Evolutionary conservation across 2,888 invertebrate species (phyloP).

Genomic region (Epistrophella euchroma): DNA sequence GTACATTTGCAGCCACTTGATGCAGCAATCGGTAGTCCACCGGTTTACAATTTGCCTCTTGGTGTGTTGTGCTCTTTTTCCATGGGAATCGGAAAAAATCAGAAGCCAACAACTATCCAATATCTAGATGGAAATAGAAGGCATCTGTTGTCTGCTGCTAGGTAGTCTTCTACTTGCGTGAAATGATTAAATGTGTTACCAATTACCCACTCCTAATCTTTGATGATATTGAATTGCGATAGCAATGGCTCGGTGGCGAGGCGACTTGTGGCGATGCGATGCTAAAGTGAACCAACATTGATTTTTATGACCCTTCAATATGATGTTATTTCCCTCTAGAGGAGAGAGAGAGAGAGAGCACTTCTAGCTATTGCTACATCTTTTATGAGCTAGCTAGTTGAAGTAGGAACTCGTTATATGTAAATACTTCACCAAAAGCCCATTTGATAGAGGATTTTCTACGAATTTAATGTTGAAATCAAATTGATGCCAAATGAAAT

Average conservation of each 20-base stretch:
- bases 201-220: conserved; percentile 70
- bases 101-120: conserved; percentile 45
- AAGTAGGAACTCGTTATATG: conserved; percentile 30
- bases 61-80: conserved; percentile 41
- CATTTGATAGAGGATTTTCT: conserved; percentile 41
- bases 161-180: conserved; percentile 49
- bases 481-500: conserved; percentile 66
- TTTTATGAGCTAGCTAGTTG: conserved; percentile 21
- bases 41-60: conserved; percentile 24
- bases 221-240: conserved; percentile 48
- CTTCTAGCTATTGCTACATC: conserved; percentile 63
- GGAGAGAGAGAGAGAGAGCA: conserved; percentile 50
- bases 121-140: conserved; percentile 25
- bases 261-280: conserved; percentile 26
- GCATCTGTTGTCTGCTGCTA: conserved; percentile 4
- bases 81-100: conserved; percentile 63
- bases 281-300: conserved; percentile 50
- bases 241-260: not conserved
- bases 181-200: conserved; percentile 73
- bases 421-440: conserved; percentile 4
- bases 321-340: not conserved
- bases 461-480: conserved; percentile 59
- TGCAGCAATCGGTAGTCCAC: conserved; percentile 44
- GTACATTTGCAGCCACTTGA: conserved; percentile 65
- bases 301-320: conserved; percentile 67